phyloP scores from a whole-genome alignment of 2,888 invertebrate species.

The Protodeltote pygarga region DNA sequence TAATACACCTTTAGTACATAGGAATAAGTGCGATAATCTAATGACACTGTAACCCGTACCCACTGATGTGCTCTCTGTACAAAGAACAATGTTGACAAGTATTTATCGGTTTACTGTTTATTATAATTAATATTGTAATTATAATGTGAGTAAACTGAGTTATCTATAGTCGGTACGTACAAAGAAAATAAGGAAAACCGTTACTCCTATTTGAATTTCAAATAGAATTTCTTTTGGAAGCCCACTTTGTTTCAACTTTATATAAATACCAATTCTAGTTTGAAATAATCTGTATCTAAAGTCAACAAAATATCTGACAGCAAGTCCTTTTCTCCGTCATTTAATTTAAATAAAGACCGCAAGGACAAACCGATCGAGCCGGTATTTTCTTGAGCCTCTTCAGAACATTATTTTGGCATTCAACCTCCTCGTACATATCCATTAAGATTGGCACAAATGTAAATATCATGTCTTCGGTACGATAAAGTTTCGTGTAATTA shows the following conservation, averaged over 20 bases:
- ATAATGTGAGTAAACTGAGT: slow-evolving; percentile 28
- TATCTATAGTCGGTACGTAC: slow-evolving; percentile 31
- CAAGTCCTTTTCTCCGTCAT: not conserved
- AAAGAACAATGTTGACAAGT: slow-evolving; percentile 45
- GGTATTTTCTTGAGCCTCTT: slow-evolving; percentile 16
- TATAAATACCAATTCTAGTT: no score
- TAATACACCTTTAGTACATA: no score
- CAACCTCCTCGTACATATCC: slow-evolving; percentile 43
- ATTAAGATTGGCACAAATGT: slow-evolving; percentile 48
- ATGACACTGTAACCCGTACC: no score
- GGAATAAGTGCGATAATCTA: no score
- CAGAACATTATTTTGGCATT: slow-evolving; percentile 20
- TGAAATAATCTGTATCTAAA: not conserved
- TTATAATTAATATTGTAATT: slow-evolving; percentile 31
- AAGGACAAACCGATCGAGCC: slow-evolving; percentile 13
- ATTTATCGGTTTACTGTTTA: slow-evolving; percentile 39
- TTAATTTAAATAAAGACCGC: slow-evolving; percentile 12
- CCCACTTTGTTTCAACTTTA: no score
- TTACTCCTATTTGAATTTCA: slow-evolving; percentile 20
- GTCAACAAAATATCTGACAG: slow-evolving; percentile 3
- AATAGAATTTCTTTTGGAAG: slow-evolving; percentile 19
- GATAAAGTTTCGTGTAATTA: slow-evolving; percentile 40
- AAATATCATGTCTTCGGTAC: slow-evolving; percentile 48
- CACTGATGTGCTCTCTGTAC: no score
- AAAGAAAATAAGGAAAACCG: slow-evolving; percentile 26